phyloP scores from a whole-genome alignment of 1,140 invertebrate species.

The Micrasema minimum region DNA sequence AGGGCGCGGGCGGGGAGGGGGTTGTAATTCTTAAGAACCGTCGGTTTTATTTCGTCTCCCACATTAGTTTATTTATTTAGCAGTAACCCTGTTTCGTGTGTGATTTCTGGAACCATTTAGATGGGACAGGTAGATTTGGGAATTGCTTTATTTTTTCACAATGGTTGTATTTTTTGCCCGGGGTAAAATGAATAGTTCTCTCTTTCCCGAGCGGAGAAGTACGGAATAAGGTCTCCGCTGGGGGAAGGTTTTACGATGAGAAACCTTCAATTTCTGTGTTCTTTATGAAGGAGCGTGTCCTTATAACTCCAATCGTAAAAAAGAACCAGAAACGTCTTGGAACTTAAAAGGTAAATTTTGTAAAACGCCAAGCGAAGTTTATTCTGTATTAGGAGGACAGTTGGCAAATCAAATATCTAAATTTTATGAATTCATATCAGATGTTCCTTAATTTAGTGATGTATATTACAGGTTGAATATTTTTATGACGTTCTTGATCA shows the following conservation, averaged over 20 bases:
- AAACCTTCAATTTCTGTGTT: conserved; percentile 48
- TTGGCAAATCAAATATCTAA: too few relatives aligned
- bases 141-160: conserved; percentile 47
- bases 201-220: conserved; percentile 11
- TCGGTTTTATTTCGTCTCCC: too few relatives aligned
- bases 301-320: conserved; percentile 32
- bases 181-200: conserved; percentile 38
- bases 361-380: too few relatives aligned
- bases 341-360: too few relatives aligned
- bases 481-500: too few relatives aligned
- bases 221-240: conserved; percentile 5
- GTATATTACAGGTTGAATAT: too few relatives aligned
- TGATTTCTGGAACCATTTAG: conserved; percentile 42
- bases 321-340: too few relatives aligned
- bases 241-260: conserved; percentile 47
- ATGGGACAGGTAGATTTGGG: conserved; percentile 52
- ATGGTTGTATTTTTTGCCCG: conserved; percentile 40
- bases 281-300: conserved; percentile 50
- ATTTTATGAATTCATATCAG: too few relatives aligned
- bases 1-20: too few relatives aligned
- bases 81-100: conserved; percentile 19
- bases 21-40: too few relatives aligned
- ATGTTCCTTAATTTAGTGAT: too few relatives aligned
- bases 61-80: conserved; percentile 22
- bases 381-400: too few relatives aligned